A percentile compares a stretch with the other conserved stretches of the same genome.
phyloP scores from a whole-genome alignment of 2,113 vertebrate species.

The Istiophorus platypterus region DNA sequence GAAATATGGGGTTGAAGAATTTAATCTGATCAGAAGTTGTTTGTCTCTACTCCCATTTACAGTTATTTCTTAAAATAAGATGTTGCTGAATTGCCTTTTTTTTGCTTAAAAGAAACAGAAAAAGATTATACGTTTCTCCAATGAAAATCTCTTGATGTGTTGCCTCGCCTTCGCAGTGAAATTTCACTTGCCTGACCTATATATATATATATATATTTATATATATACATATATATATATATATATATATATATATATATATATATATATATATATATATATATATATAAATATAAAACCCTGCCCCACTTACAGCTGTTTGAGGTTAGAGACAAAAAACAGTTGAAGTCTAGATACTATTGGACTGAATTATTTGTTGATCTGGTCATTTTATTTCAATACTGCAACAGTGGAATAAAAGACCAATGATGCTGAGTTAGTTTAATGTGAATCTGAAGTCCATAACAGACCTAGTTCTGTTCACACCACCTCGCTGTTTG shows the following conservation, averaged over 20 bases:
- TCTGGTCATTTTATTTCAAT: background rate
- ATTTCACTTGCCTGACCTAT: background rate
- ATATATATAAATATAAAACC: too few species aligned
- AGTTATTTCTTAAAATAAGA: background rate
- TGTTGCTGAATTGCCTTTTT: background rate
- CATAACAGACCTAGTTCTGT: conserved; percentile 8
- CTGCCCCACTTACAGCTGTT: background rate
- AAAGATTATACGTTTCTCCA: background rate
- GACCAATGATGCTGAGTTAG: conserved; percentile 11
- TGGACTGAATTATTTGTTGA: conserved; percentile 12
- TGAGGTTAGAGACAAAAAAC: background rate
- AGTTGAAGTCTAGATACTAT: background rate
- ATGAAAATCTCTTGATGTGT: background rate
- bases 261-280: too few species aligned
- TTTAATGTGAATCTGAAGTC: conserved; percentile 31
- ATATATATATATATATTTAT: too few species aligned
- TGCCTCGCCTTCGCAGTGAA: background rate
- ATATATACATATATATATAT: too few species aligned
- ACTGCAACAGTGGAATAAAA: conserved; percentile 22
- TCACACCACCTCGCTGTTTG: conserved; percentile 7
- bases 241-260: too few species aligned
- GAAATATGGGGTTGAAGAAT: too few species aligned
- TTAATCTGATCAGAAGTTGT: too few species aligned
- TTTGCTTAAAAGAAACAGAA: background rate
- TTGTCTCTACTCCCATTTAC: too few species aligned